Evolutionary conservation across 2,888 invertebrate species (phyloP), one percentile per base, ranked within the genome.

Genomic region (Pyrocoelia pectoralis): DNA sequence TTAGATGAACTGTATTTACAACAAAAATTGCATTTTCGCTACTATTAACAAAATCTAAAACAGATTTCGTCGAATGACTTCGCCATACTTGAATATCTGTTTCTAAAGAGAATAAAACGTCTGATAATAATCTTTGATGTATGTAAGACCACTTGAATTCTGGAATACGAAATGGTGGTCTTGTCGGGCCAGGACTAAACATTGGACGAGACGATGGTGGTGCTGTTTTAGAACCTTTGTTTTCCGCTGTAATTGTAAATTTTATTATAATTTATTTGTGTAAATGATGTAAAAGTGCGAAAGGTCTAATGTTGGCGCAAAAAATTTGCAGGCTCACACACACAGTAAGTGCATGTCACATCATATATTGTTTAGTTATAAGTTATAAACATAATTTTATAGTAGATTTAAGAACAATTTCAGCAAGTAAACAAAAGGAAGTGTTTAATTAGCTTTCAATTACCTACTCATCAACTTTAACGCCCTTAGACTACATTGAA

Each of bases 121-220:
- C 99, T 10, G 97, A 95, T 0, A 99, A 85, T 57, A 99, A 84
- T 65, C 97, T 87, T 81, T 99, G 97, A 83, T 99, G 99, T 71
- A 99, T 95, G 81, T 95, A 95, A 1, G 98, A 99, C 99, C 99
- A 99, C 75, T 97, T 93, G 84, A 99, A 99, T 84, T 99, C 99
- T 17, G 99, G 99, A 80, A 99, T 99, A 70, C 99, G 88, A 84
- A 99, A 99, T 1, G 98, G 97, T 15, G 96, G 97, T 73, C 95
- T 87, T 57, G 95, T 93, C 33, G 95, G 94, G 3, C 95, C 94
- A 62, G 96, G 94, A 74, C 94, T 95, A 81, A 96, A 96, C 92
- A 96, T 95, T 56, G 95, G 94, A 57, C 95, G 87, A 13, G 88
- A 87, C 48, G 84, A 84, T 68, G 83, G 80, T 74, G 89, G 89